Base-by-base conservation (phyloP, 2,797 vertebrate genomes). In the Myotis pilosus region DNA sequence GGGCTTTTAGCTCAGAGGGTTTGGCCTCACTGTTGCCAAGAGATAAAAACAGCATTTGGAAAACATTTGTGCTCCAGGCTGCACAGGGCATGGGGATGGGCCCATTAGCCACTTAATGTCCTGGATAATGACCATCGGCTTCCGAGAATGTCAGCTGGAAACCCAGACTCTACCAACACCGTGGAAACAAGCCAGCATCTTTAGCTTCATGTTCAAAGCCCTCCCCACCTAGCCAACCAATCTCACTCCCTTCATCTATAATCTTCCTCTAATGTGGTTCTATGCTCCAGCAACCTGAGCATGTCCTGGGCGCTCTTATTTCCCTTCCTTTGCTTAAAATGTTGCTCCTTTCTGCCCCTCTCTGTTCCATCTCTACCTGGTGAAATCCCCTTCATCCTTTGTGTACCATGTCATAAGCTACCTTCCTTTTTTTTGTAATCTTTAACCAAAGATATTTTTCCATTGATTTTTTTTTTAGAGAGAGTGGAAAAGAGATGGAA, bases 31-130 rank as follows among this genome's bases (percentile, higher is more conserved):
- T 97, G 97, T 97, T 97, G 97, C 97, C 98, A 98, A 97, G 97
- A 97, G 97, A 98, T 96, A 97, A 98, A 97, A 98, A 97, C 92
- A 97, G 93, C 96, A 84, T 95, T 98, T 97, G 97, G 97, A 98
- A 98, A 98, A 98, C 97, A 95, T 98, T 98, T 98, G 91, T 98
- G 98, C 97, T 98, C 93, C 97, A 88, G 98, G 98, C 97, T 98
- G 97, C 97, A 97, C 97, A 97, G 98, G 97, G 98, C 98, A 98
- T 53, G 95, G 96, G 98, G 97, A 97, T 97, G 97, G 98, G 98
- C 96, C 98, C 98, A 98, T 98, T 98, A 98, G 98, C 97, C 98
- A 98, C 98, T 98, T 98, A 98, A 98, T 98, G 98, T 98, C 98
- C 95, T 98, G 98, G 97, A 97, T 98, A 98, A 98, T 98, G 98